Evolutionary conservation across 2,888 invertebrate genomes (phyloP), one percentile per base, ranked within the genome.

Genomic region (Therioaphis trifolii): DNA sequence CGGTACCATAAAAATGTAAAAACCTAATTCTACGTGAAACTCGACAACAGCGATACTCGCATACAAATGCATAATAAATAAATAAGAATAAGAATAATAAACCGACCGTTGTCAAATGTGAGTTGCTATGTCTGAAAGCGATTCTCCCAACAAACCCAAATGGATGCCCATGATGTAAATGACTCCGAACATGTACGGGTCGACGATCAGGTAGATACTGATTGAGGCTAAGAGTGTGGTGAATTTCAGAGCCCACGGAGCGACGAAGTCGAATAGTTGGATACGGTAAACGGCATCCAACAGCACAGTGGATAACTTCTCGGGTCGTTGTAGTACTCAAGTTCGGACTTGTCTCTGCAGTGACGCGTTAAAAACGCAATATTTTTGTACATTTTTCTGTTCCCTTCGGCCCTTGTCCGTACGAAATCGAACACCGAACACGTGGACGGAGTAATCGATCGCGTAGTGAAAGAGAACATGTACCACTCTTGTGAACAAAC

Each of bases 141-240:
- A 27, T 15, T 24, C 15, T 12, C 5, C 40, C 49, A 72, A 18
- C 49, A 52, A 18, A 14, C 52, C 49, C 4, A 72, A 29, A 52
- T 72, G 71, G 12, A 24, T n/a, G n/a, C 71, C 71, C 24, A 72
- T 72, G 12, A 72, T 29, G n/a, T 29, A 72, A 52, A 72, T 29
- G 3, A 52, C 71, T 12, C 52, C 29, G 18, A 72, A 72, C 29
- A 72, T 52, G 71, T 29, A 72, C 11, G 71, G 27, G 29, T 72
- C 71, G n/a, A 49, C 21, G 0, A 46, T n/a, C 49, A 52, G 1
- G 5, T 52, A 72, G 21, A 52, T 29, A 3, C 11, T 11, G 7
- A 72, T 9, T 3, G 29, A 5, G 12, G 2, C 14, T 4, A 72
- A 18, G n/a, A 52, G 27, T 4, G 27, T 18, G 0, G 29, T 29